Conservation (phyloP, 2,888 invertebrate genomes). For the Latheticus oryzae region DNA sequence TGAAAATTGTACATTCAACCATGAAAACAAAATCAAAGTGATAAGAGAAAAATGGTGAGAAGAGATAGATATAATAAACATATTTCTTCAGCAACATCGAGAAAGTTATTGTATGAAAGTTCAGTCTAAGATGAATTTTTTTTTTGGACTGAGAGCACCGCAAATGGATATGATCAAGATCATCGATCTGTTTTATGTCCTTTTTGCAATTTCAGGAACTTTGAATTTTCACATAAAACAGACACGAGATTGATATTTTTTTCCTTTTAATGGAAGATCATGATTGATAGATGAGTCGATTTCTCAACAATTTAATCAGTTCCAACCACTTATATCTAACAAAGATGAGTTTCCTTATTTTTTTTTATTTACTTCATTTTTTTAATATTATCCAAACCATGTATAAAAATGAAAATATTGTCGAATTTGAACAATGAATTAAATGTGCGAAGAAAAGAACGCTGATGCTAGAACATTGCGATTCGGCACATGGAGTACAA, state of each 20-base stretch:
- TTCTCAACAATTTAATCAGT: constrained; percentile 52
- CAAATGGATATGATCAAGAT: constrained; percentile 48
- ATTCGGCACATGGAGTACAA: constrained; percentile 62
- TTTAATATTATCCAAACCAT: constrained; percentile 16
- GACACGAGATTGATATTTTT: constrained; percentile 15
- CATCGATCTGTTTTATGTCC: constrained; percentile 22
- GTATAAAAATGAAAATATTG: constrained; percentile 48
- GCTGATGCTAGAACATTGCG: constrained; percentile 51
- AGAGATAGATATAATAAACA: constrained; percentile 19
- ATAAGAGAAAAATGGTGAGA: constrained; percentile 3
- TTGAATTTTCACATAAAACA: constrained; percentile 27
- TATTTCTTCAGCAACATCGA: constrained; percentile 42
- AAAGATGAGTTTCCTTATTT: constrained; percentile 42
- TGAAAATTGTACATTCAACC: constrained; percentile 24
- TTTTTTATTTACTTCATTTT: constrained; percentile 40
- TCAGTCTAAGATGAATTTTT: constrained; percentile 43
- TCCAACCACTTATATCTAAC: constrained; percentile 49
- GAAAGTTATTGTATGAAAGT: constrained; percentile 40
- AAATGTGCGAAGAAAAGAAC: no score
- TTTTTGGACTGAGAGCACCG: constrained; percentile 48
- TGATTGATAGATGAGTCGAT: constrained; percentile 52
- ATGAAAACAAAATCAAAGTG: constrained; percentile 2
- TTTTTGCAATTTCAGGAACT: constrained; percentile 27
- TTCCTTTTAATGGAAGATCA: constrained; percentile 51
- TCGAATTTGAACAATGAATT: constrained; percentile 47